Conservation (phyloP, 2,113 vertebrate genomes). For the Phylloscopus trochiloides region DNA sequence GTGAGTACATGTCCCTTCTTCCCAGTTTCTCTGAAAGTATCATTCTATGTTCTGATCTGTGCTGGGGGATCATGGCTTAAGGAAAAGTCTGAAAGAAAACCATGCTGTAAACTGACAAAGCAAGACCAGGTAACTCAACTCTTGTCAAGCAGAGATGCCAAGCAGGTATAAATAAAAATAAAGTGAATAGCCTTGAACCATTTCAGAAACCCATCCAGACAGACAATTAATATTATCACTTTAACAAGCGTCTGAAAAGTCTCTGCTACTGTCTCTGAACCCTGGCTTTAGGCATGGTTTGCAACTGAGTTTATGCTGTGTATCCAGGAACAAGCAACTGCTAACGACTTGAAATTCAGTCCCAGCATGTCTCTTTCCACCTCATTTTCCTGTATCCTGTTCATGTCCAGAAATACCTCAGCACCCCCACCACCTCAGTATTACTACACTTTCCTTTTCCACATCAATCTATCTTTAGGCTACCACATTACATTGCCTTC, state of each 20-base stretch:
- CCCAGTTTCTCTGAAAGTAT: background rate
- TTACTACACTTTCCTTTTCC: background rate
- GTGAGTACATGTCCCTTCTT: constrained; percentile 74
- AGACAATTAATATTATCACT: background rate
- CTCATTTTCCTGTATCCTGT: background rate
- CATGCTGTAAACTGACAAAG: background rate
- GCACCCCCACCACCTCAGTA: background rate
- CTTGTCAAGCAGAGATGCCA: background rate
- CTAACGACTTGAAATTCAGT: background rate
- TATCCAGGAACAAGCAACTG: background rate
- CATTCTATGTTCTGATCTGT: background rate
- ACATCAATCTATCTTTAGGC: background rate
- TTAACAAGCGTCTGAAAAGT: background rate
- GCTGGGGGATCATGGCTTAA: background rate
- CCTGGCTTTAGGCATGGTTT: background rate
- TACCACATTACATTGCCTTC: background rate
- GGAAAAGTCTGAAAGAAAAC: background rate
- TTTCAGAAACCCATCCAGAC: background rate
- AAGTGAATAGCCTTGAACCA: background rate
- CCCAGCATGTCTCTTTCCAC: background rate
- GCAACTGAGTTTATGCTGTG: background rate
- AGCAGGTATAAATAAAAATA: background rate
- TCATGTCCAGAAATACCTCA: background rate
- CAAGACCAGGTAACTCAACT: background rate
- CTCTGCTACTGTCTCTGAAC: background rate